Evolutionary conservation across 1,140 invertebrate genomes (phyloP).

Genomic region (Drosophila willistoni): DNA sequence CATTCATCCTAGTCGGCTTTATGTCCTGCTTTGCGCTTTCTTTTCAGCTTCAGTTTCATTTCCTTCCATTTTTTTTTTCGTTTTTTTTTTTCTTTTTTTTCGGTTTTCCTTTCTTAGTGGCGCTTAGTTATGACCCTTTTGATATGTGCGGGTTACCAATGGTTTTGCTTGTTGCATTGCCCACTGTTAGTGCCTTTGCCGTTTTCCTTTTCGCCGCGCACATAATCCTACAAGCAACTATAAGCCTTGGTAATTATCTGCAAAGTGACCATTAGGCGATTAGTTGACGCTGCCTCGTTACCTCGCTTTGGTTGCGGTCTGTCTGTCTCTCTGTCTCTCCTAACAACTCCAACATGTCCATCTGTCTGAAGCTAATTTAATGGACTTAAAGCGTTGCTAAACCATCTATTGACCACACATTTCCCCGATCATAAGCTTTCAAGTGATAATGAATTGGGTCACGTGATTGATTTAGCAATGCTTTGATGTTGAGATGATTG

Average conservation of each 20-base stretch:
- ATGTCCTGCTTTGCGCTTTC: constrained; percentile 41
- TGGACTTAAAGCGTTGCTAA: constrained; percentile 6
- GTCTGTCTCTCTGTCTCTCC: background rate
- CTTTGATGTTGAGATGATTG: background rate
- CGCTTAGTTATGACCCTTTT: constrained; percentile 64
- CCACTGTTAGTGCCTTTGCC: constrained; percentile 15
- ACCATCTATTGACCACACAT: constrained; percentile 2
- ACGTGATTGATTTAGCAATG: background rate
- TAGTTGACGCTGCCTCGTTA: constrained; percentile 65
- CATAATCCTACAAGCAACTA: constrained; percentile 77
- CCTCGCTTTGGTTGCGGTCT: constrained; percentile 32
- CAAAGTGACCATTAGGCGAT: constrained; percentile 82
- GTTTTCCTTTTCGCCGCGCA: constrained; percentile 56
- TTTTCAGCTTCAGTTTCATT: constrained; percentile 15
- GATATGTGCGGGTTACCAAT: constrained; percentile 36
- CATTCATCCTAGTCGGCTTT: constrained; percentile 47
- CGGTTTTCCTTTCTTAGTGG: constrained; percentile 24
- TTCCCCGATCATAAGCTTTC: constrained; percentile 10
- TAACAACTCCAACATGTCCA: background rate
- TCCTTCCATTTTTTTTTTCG: constrained; percentile 28
- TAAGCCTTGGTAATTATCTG: constrained; percentile 81
- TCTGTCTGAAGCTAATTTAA: constrained; percentile 15
- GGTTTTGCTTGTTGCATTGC: constrained; percentile 62
- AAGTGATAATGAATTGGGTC: constrained; percentile 5
- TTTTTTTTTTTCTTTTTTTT: constrained; percentile 22